Evolutionary conservation across 2,797 vertebrate genomes (phyloP), one percentile per base, ranked within the genome.

Genomic region (Arremon brunneinucha): DNA sequence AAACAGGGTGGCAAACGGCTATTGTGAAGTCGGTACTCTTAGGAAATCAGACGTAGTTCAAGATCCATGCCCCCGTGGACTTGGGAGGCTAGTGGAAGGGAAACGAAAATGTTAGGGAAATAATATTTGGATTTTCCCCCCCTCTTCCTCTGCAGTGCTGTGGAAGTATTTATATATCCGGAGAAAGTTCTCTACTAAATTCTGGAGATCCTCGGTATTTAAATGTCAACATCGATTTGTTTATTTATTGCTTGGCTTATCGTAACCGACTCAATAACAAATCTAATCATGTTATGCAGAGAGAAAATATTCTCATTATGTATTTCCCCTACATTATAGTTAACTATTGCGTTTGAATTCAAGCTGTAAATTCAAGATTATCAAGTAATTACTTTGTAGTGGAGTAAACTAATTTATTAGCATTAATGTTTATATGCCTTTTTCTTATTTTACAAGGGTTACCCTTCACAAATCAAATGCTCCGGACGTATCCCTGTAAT

Each of bases 161-260:
- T 92, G 37, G 83, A 97, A 97, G 96, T 96, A 97, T 97, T 97
- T 97, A 96, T 96, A 97, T 96, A 97, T 97, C 94, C 94, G 76
- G 96, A 95, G 95, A 96, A 97, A 97, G 97, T 97, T 97, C 96
- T 97, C 96, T 93, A 96, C 97, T 97, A 97, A 97, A 97, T 97
- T 96, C 95, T 97, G 90, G 96, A 97, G 96, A 97, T 97, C 97
- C 97, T 97, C 96, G 91, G 96, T 97, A 97, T 98, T 98, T 98
- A 98, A 98, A 97, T 97, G 98, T 98, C 97, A 98, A 95, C 97
- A 98, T 98, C 96, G 96, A 98, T 98, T 98, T 97, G 96, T 98
- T 98, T 98, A 98, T 98, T 98, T 98, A 98, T 98, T 97, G 97
- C 98, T 97, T 96, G 97, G 94, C 95, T 97, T 97, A 97, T 96